Evolutionary conservation across 2,113 vertebrate genomes (phyloP), one percentile per base, ranked within the genome.

Genomic region (Lethenteron reissneri): DNA sequence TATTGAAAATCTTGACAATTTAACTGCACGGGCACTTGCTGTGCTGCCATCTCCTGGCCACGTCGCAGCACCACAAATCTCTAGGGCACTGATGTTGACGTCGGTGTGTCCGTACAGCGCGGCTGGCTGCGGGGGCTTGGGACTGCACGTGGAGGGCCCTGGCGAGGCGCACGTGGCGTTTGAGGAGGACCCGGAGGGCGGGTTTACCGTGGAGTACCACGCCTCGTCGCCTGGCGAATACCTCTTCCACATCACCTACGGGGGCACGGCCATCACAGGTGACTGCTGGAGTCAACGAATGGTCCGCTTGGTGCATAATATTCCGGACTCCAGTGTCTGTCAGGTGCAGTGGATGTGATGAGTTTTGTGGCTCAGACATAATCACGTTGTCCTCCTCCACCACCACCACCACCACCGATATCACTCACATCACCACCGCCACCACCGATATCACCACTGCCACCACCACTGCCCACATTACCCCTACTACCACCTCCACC

Each of bases 341-440:
- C 10, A 58, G 13, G 12, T 8, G 25, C 57, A n/a, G 13, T 12
- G 12, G 70, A 21, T 17, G 12, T 25, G 83, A 77, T 17, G 10
- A 11, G 15, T 12, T 8, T 70, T 56, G 13, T 70, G 21, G 11
- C 8, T 19, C 14, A 12, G 12, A 9, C 25, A 19, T 21, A 2
- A 70, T 56, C 19, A 56, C 41, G 14, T 13, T 14, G 8, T 17
- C 56, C 12, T 25, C 8, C n/a, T 21, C n/a, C n/a, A 70, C 13
- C 15, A 13, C n/a, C 25, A 25, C 25, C 25, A 25, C 25, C 25
- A 41, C 25, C 25, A 41, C 25, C 25, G 4, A 3, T 5, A 41
- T 5, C 25, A 41, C 25, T 41, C 3, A 41, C 25, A 41, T 41
- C 25, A 41, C 25, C 25, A 41, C 25, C 25, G 4, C 25, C 25